Conservation (phyloP, 2,113 vertebrate genomes). For the Promerops cafer region DNA sequence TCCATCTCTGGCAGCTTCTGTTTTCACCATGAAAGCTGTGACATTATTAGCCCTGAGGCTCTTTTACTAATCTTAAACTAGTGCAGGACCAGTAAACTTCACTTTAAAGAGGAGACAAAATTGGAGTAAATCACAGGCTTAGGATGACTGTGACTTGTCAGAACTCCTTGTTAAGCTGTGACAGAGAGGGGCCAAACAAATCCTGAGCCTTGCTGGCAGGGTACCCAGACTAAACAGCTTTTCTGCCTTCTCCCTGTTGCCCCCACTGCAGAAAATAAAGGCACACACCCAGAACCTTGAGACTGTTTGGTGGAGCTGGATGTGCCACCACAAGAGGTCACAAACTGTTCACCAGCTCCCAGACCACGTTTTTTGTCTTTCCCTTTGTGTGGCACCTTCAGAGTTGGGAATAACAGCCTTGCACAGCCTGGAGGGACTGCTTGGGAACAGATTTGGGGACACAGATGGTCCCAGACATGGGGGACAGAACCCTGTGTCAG, state of each 20-base stretch:
- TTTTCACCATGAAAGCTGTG: not conserved
- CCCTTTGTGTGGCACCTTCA: not conserved
- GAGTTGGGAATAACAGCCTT: not conserved
- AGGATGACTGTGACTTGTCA: not conserved
- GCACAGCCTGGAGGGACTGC: accelerated
- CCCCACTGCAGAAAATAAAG: not conserved
- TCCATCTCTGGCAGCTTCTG: not conserved
- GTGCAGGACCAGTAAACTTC: not conserved
- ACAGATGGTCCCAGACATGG: accelerated
- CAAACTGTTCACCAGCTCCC: not conserved
- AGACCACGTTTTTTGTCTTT: not conserved
- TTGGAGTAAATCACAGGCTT: not conserved
- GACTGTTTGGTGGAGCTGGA: not conserved
- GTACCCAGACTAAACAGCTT: not conserved
- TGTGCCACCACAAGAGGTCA: accelerated
- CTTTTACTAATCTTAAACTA: not conserved
- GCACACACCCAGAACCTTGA: not conserved
- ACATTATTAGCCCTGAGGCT: not conserved
- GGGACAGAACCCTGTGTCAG: accelerated
- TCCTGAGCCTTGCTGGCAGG: not conserved
- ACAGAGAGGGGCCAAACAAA: not conserved
- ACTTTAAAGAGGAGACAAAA: not conserved
- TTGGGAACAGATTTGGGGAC: not conserved
- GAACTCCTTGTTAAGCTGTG: not conserved
- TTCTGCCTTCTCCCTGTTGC: not conserved